These are phyloP conservation scores for Ormyrus pomaceus DNA, from an alignment of 2,888 invertebrate genomes.

Conservation along the genomic window DNA sequence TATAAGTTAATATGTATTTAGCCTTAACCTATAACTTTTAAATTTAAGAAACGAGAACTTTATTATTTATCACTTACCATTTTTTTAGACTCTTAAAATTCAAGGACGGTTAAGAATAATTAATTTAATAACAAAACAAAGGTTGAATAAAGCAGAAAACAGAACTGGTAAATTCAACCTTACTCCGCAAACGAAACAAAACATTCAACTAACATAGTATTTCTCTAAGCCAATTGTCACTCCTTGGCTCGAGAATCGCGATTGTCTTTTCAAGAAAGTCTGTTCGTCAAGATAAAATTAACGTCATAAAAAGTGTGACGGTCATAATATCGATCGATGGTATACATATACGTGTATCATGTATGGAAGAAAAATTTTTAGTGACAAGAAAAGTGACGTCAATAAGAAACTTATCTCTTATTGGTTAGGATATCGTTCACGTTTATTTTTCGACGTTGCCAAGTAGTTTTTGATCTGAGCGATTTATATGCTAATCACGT, in stretches of 20 bases:
- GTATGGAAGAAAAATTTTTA: background rate
- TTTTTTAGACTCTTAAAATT: conserved; percentile 39
- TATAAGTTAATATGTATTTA: background rate
- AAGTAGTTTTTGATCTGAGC: background rate
- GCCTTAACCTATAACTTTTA: conserved; percentile 16
- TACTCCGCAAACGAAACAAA: conserved; percentile 34
- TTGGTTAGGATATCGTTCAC: conserved; percentile 26
- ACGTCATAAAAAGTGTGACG: too few species aligned
- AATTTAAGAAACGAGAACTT: conserved; percentile 10
- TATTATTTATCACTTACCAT: conserved; percentile 42
- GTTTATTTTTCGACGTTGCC: conserved; percentile 37
- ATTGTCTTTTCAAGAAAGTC: conserved; percentile 26
- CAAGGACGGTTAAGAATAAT: conserved; percentile 2
- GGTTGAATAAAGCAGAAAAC: background rate
- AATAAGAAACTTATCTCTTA: background rate
- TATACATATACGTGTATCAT: too few species aligned
- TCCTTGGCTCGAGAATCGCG: conserved; percentile 20
- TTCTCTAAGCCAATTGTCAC: too few species aligned
- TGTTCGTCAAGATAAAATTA: too few species aligned
- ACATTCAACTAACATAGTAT: conserved; percentile 33
- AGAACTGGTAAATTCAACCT: conserved; percentile 31
- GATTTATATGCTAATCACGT: background rate
- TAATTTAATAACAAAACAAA: conserved; percentile 8
- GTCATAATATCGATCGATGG: too few species aligned
- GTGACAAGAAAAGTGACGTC: background rate